A percentile compares a stretch with the other conserved stretches of the same genome.
These are phyloP conservation scores for Zootermopsis nevadensis DNA, from an alignment of 2,888 invertebrate species.

Conservation along the genomic window DNA sequence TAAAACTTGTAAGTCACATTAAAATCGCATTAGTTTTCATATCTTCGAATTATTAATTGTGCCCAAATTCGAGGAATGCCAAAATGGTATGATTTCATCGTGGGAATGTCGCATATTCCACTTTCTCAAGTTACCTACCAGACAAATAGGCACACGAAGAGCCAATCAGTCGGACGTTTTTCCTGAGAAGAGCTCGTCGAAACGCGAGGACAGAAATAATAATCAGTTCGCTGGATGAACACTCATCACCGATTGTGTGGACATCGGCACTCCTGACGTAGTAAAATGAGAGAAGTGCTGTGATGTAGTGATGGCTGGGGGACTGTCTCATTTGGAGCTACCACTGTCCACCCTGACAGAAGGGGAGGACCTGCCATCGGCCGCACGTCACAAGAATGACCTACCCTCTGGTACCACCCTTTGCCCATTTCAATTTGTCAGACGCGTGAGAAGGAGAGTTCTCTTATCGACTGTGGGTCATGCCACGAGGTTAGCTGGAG, in stretches of 20 bases:
- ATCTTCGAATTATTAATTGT: too few relatives aligned
- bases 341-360: neutral
- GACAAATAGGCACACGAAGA: neutral
- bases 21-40: too few relatives aligned
- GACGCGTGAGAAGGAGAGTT: neutral
- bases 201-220: neutral
- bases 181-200: neutral
- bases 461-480: slow-evolving; percentile 23
- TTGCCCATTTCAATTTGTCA: slow-evolving; percentile 34
- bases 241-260: neutral
- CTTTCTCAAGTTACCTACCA: neutral
- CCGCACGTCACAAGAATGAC: neutral
- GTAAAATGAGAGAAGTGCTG: too few relatives aligned
- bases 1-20: too few relatives aligned
- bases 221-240: neutral
- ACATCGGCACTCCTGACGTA: neutral
- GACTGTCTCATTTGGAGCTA: neutral
- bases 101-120: neutral
- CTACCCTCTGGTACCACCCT: neutral
- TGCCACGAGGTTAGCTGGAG: slow-evolving; percentile 25
- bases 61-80: too few relatives aligned
- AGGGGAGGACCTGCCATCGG: neutral
- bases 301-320: neutral
- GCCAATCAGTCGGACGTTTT: neutral
- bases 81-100: neutral